Evolutionary conservation across 2,113 vertebrate species (phyloP), one percentile per base, ranked within the genome.

Genomic region (Scomber colias): DNA sequence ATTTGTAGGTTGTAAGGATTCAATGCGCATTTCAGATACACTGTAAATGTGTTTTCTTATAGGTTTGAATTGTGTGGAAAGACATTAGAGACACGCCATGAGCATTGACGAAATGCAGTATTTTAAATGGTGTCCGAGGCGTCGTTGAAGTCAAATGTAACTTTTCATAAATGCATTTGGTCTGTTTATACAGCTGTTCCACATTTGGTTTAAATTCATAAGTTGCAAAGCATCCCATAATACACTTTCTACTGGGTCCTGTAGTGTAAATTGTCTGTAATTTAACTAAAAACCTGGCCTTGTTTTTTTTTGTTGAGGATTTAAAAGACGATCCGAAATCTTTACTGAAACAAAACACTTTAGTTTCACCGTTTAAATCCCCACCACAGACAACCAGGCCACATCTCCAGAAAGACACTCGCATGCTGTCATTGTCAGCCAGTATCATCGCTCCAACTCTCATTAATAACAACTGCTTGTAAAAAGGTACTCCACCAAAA

Each of bases 381-480:
- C 16, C 13, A 56, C 1, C 7, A 19, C 31, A 70, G 57, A 71
- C 73, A 40, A 50, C 10, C 61, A 68, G 60, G 30, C 60, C 61
- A 53, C 1, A 30, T 55, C 31, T 62, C n/a, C 16, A 66, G 44
- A 73, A 73, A 74, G 50, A 65, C 66, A 54, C 69, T 35, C 8
- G 30, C 79, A 49, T 56, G 54, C 87, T 88, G 82, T 84, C 83
- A 86, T 82, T 91, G 87, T 77, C 79, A 86, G 66, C 40, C 88
- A 77, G 90, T 94, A 90, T 88, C 85, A 86, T 75, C 76, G 49
- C 75, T 35, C 53, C 77, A 49, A 27, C 46, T 80, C 90, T 94
- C 92, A 95, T 95, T 93, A 92, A 95, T 94, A 90, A 94, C 90
- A 93, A 93, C 90, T 87, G 88, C 54, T 89, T 79, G 75, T 21